These are phyloP conservation scores for Itoplectis maculator DNA, from an alignment of 2,888 invertebrate genomes.

Conservation along the genomic window DNA sequence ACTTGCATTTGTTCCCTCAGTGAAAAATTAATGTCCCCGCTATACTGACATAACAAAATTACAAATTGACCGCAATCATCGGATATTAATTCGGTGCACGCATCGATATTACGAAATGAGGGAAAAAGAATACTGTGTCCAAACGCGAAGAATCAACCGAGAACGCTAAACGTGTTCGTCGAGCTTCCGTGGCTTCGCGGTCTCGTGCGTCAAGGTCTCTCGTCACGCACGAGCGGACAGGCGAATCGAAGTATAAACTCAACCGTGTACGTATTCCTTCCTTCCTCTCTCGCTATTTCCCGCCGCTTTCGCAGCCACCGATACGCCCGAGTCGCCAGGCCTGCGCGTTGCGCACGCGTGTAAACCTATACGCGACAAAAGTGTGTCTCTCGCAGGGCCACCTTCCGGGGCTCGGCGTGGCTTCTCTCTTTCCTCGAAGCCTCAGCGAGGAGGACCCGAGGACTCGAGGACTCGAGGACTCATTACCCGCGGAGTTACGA, in stretches of 20 bases:
- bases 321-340: background rate
- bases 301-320: conserved; percentile 38
- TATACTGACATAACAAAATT: no score
- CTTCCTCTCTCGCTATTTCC: conserved; percentile 32
- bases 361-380: conserved; percentile 15
- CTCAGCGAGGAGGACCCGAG: conserved; percentile 57
- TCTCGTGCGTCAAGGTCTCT: conserved; percentile 49
- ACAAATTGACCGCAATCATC: no score
- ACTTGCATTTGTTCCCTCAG: no score
- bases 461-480: conserved; percentile 49
- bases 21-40: no score
- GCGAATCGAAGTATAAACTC: conserved; percentile 34
- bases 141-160: background rate
- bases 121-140: background rate
- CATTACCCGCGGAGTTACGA: conserved; percentile 71
- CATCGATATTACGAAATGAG: background rate
- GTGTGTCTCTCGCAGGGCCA: conserved; percentile 49
- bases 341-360: conserved; percentile 11
- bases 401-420: conserved; percentile 65
- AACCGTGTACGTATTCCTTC: conserved; percentile 51
- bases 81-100: no score
- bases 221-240: conserved; percentile 28
- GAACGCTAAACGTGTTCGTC: conserved; percentile 17
- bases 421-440: conserved; percentile 57
- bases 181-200: conserved; percentile 55